Conservation (phyloP, 2,888 invertebrate genomes). For the Lysandra coridon region DNA sequence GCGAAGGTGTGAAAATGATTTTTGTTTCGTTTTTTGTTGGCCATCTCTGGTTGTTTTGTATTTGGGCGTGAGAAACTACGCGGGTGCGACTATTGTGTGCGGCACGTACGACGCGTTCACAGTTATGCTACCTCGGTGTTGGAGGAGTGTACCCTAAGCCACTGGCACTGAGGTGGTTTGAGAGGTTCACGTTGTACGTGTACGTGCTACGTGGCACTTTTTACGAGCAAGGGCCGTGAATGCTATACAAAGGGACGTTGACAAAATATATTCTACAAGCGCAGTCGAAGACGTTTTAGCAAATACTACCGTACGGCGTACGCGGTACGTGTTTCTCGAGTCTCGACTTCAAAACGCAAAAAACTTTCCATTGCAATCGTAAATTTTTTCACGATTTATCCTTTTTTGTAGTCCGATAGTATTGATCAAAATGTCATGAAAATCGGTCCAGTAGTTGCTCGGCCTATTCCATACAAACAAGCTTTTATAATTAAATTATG, state of each 20-base stretch:
- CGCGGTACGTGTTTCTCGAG: not conserved
- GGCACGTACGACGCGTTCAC: slow-evolving; percentile 41
- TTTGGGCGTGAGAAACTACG: slow-evolving; percentile 67
- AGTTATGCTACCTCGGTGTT: not conserved
- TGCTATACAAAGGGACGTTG: slow-evolving; percentile 17
- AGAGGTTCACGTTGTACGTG: not conserved
- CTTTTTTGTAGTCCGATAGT: too few species aligned
- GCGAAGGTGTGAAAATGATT: slow-evolving; percentile 79
- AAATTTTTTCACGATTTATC: too few species aligned
- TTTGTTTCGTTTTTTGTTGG: slow-evolving; percentile 56
- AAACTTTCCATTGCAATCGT: not conserved
- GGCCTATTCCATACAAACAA: too few species aligned
- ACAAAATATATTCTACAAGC: slow-evolving; percentile 15
- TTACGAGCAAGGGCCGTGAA: slow-evolving; percentile 33
- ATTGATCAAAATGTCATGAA: not conserved
- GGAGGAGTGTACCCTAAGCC: not conserved
- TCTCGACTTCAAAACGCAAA: not conserved
- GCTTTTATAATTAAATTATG: too few species aligned
- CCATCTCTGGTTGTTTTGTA: slow-evolving; percentile 51
- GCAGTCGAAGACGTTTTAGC: not conserved
- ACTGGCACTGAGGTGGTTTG: not conserved
- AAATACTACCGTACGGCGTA: not conserved
- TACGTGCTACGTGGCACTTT: slow-evolving; percentile 40
- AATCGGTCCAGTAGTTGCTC: not conserved
- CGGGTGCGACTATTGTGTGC: slow-evolving; percentile 30